phyloP scores from a whole-genome alignment of 2,797 vertebrate genomes.

The Microcaecilia unicolor region DNA sequence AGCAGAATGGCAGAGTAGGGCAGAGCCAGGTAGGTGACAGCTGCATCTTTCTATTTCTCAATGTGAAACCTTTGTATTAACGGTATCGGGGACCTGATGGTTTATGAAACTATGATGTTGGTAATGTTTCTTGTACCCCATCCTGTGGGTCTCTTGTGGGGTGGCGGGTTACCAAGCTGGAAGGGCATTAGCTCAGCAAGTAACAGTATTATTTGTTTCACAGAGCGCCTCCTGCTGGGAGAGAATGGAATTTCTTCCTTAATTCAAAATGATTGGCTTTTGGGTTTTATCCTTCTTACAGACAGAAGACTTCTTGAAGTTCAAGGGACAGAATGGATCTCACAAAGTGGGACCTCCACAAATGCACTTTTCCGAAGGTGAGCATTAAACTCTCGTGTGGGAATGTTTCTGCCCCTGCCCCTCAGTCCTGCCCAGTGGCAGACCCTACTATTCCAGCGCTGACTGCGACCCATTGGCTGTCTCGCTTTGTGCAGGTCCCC shows the following conservation, averaged over 20 bases:
- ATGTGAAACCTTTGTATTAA: too few species aligned
- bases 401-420: not conserved
- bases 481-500: not conserved
- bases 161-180: too few species aligned
- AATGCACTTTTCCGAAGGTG: constrained; percentile 16
- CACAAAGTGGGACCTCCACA: constrained; percentile 17
- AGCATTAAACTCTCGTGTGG: not conserved
- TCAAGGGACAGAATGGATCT: constrained; percentile 7
- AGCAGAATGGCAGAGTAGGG: constrained; percentile 6
- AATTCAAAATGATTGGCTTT: too few species aligned
- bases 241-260: too few species aligned
- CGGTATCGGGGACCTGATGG: too few species aligned
- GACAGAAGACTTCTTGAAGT: constrained; percentile 17
- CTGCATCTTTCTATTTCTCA: too few species aligned
- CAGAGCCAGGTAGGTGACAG: constrained; percentile 12
- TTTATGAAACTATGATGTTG: too few species aligned
- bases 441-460: not conserved
- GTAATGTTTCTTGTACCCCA: too few species aligned
- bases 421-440: not conserved
- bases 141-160: too few species aligned
- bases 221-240: too few species aligned
- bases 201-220: too few species aligned
- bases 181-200: too few species aligned
- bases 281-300: not conserved
- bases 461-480: not conserved